These are phyloP conservation scores for Hylaeus anthracinus DNA, from an alignment of 1,140 invertebrate species.

Conservation along the genomic window DNA sequence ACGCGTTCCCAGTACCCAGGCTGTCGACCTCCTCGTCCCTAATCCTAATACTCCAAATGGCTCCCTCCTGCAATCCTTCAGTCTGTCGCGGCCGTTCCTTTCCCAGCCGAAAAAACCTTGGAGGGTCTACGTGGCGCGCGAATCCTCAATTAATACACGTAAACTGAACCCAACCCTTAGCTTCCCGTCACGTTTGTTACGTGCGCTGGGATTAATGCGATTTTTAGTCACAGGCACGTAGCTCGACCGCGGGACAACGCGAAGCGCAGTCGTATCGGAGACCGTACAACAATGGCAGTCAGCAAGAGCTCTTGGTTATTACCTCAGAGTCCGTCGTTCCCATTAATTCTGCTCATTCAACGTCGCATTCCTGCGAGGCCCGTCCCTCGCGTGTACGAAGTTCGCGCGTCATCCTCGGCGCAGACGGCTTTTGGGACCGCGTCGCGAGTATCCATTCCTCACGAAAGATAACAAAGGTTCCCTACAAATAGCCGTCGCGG, in stretches of 20 bases:
- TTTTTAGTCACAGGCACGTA: conserved; percentile 12
- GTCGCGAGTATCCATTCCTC: conserved; percentile 23
- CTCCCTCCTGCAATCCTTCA: background rate
- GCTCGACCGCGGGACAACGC: background rate
- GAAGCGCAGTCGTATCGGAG: conserved; percentile 3
- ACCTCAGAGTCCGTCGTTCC: conserved; percentile 52
- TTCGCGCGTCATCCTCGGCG: conserved; percentile 20
- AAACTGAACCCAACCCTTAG: background rate
- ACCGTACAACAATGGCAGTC: conserved; percentile 35
- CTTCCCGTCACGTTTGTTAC: conserved; percentile 2
- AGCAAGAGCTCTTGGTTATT: conserved; percentile 57
- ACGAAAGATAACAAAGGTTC: conserved; percentile 11
- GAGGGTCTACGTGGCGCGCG: background rate
- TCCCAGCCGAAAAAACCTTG: background rate
- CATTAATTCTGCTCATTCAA: conserved; percentile 67
- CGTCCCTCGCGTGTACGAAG: conserved; percentile 34
- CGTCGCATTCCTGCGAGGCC: conserved; percentile 43
- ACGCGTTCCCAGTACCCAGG: too few relatives aligned
- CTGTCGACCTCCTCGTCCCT: background rate
- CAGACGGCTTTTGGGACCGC: background rate
- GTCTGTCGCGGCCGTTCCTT: background rate
- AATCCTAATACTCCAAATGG: background rate
- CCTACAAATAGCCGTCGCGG: background rate
- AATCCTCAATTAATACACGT: conserved; percentile 10
- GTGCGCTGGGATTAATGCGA: conserved; percentile 24